A percentile compares a stretch with the other conserved stretches of the same genome.
phyloP scores from a whole-genome alignment of 2,888 invertebrate species.

The Embidobia sp. region DNA sequence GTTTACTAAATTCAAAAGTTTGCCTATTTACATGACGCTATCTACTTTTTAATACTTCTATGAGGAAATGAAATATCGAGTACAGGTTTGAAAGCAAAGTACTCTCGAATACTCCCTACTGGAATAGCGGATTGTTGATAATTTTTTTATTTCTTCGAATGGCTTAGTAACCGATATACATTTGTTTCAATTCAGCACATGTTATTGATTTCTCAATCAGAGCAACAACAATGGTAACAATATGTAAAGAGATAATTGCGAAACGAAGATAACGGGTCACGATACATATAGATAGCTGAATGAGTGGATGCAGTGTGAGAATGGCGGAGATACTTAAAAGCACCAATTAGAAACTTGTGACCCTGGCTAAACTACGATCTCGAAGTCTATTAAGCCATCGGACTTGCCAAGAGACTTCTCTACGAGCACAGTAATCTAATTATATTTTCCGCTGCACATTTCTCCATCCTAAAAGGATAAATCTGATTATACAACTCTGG shows the following conservation, averaged over 20 bases:
- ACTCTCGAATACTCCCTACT: no score
- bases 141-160: no score
- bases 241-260: slow-evolving; percentile 16
- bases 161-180: no score
- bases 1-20: slow-evolving; percentile 13
- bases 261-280: slow-evolving; percentile 21
- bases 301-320: slow-evolving; percentile 22
- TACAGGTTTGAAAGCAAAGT: no score
- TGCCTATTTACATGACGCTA: background rate
- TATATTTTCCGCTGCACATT: slow-evolving; percentile 61
- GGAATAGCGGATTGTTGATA: no score
- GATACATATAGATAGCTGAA: slow-evolving; percentile 23
- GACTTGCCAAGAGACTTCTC: slow-evolving; percentile 61
- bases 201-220: background rate
- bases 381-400: slow-evolving; percentile 61
- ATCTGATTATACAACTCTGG: slow-evolving; percentile 21
- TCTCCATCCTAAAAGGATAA: slow-evolving; percentile 36
- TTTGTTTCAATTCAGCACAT: background rate
- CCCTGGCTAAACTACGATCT: slow-evolving; percentile 46
- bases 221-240: background rate
- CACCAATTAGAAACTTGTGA: slow-evolving; percentile 76
- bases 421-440: slow-evolving; percentile 54
- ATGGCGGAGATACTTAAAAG: slow-evolving; percentile 71
- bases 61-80: no score
- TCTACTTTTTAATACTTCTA: no score